phyloP scores from a whole-genome alignment of 2,113 vertebrate species.

The Oncorhynchus kisutch region DNA sequence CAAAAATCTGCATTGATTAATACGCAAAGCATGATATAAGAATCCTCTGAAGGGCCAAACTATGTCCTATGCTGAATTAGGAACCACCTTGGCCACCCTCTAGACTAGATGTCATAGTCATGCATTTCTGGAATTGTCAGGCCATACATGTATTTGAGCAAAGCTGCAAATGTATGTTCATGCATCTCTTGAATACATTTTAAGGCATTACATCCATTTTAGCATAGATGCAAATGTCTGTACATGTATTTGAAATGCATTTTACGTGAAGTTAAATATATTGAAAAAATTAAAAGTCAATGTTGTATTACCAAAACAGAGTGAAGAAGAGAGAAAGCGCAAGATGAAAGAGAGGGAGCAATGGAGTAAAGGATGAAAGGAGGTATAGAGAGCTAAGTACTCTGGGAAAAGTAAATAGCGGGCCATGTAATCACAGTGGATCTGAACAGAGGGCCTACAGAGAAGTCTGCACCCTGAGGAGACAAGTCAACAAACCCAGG shows the following conservation, averaged over 20 bases:
- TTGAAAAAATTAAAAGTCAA: neutral
- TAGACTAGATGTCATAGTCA: too few relatives aligned
- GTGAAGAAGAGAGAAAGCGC: constrained; percentile 19
- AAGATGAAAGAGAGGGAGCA: constrained; percentile 1
- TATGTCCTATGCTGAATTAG: too few relatives aligned
- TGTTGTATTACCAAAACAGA: neutral
- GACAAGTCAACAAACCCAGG: constrained; percentile 65
- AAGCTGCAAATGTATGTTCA: too few relatives aligned
- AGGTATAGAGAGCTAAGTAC: constrained; percentile 49
- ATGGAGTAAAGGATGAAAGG: constrained; percentile 63
- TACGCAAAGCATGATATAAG: too few relatives aligned
- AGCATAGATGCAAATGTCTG: neutral
- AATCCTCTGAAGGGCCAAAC: too few relatives aligned
- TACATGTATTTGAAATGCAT: neutral
- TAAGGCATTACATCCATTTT: too few relatives aligned
- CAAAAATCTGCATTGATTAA: too few relatives aligned
- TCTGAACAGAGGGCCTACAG: constrained; percentile 39
- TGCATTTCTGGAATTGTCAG: too few relatives aligned
- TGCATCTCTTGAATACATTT: too few relatives aligned
- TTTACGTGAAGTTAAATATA: neutral
- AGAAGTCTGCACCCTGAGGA: constrained; percentile 40
- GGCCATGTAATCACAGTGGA: constrained; percentile 59
- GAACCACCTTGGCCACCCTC: too few relatives aligned
- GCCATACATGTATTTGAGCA: too few relatives aligned
- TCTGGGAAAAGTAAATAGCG: constrained; percentile 77